phyloP scores from a whole-genome alignment of 37 sponge, comb jelly and placozoan genomes.

The Corticium candelabrum region DNA sequence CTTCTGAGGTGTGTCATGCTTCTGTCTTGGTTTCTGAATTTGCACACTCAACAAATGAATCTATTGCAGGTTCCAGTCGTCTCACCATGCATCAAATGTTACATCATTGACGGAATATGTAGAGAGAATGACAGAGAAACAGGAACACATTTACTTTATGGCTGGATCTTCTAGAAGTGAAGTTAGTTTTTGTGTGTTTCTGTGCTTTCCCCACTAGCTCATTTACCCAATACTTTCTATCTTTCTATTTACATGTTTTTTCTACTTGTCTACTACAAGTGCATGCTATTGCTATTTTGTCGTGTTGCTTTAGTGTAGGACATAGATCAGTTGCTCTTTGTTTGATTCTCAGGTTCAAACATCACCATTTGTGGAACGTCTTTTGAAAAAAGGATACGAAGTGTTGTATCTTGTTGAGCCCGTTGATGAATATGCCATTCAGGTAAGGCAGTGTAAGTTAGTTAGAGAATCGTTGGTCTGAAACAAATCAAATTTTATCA shows the following conservation, averaged over 20 bases:
- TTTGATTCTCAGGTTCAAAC: constrained; percentile 29
- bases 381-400: constrained; percentile 87
- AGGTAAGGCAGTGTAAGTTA: too few species aligned
- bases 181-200: constrained; percentile 13
- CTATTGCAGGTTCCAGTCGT: constrained; percentile 76
- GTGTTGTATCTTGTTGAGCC: constrained; percentile 89
- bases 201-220: background rate
- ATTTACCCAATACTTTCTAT: background rate
- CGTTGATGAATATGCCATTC: constrained; percentile 86
- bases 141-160: constrained; percentile 97
- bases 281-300: constrained; percentile 7
- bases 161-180: constrained; percentile 56
- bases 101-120: constrained; percentile 84
- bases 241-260: too few species aligned
- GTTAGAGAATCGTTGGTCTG: too few species aligned
- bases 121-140: constrained; percentile 96
- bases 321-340: too few species aligned
- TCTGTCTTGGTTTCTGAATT: background rate
- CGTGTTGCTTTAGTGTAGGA: too few species aligned
- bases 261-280: background rate
- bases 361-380: constrained; percentile 94
- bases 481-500: background rate
- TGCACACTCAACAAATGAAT: background rate
- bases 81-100: constrained; percentile 43
- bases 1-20: constrained; percentile 72